Evolutionary conservation across 2,888 invertebrate species (phyloP).

Genomic region (Cerceris rybyensis): DNA sequence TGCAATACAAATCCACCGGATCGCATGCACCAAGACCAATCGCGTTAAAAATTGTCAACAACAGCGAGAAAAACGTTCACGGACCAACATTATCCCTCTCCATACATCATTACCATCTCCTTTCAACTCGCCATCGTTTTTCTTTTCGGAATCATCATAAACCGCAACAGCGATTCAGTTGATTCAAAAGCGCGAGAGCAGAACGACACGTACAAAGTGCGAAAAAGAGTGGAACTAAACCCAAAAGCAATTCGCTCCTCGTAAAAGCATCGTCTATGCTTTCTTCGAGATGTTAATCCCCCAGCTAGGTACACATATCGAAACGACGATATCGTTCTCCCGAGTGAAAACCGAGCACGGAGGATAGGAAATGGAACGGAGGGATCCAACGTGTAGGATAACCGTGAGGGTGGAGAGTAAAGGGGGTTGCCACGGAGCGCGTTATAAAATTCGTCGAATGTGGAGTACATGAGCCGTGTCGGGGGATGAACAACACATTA

Average conservation of each 20-base stretch:
- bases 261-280: neutral
- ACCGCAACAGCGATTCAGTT: neutral
- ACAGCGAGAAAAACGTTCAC: too few species aligned
- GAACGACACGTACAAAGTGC: neutral
- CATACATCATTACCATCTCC: neutral
- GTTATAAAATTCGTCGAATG: constrained; percentile 73
- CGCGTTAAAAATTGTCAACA: too few species aligned
- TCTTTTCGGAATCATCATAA: constrained; percentile 2
- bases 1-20: neutral
- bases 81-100: neutral
- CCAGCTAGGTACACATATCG: constrained; percentile 2
- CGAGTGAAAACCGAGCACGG: constrained; percentile 16
- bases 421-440: constrained; percentile 9
- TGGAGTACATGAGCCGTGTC: constrained; percentile 77
- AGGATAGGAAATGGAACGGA: neutral
- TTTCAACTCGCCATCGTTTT: neutral
- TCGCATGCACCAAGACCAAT: too few species aligned
- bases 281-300: constrained; percentile 28
- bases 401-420: neutral
- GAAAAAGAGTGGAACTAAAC: neutral
- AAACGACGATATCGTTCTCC: constrained; percentile 5
- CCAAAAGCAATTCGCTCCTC: constrained; percentile 1
- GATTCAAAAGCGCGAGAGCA: neutral
- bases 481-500: constrained; percentile 79
- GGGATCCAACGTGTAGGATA: neutral